phyloP scores from a whole-genome alignment of 2,888 invertebrate genomes.

The Noctua comes region DNA sequence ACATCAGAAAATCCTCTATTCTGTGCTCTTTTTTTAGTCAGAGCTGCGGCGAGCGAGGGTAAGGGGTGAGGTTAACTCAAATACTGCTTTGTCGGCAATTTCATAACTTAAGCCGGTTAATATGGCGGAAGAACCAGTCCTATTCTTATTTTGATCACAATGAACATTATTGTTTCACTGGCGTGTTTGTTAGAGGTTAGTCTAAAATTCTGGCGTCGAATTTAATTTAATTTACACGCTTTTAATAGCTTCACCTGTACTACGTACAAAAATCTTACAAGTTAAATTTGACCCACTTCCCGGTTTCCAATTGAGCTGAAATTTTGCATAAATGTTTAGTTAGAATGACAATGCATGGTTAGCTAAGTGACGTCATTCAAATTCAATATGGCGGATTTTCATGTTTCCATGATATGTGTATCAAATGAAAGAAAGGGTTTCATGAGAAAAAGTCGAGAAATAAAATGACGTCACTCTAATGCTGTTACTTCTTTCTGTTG shows the following conservation, averaged over 20 bases:
- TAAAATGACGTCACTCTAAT: background rate
- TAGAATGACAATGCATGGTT: background rate
- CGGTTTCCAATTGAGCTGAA: background rate
- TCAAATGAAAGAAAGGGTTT: background rate
- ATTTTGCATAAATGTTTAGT: background rate
- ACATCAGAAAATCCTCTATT: background rate
- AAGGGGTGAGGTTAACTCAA: background rate
- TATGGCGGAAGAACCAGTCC: background rate
- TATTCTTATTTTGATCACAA: conserved; percentile 39
- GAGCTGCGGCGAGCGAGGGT: background rate
- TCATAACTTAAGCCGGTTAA: background rate
- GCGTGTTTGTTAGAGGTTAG: background rate
- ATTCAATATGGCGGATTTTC: background rate
- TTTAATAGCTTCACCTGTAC: background rate
- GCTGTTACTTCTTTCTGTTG: background rate
- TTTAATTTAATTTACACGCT: background rate
- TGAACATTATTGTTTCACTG: background rate
- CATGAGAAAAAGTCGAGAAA: too few species aligned
- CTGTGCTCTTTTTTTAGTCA: background rate
- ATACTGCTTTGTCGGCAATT: background rate
- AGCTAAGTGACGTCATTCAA: background rate
- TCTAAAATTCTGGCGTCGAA: background rate
- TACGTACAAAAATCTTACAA: background rate
- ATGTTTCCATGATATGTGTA: background rate
- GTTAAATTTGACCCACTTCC: background rate